phyloP scores from a whole-genome alignment of 2,113 vertebrate species.

The cat (Felis catus) region DNA sequence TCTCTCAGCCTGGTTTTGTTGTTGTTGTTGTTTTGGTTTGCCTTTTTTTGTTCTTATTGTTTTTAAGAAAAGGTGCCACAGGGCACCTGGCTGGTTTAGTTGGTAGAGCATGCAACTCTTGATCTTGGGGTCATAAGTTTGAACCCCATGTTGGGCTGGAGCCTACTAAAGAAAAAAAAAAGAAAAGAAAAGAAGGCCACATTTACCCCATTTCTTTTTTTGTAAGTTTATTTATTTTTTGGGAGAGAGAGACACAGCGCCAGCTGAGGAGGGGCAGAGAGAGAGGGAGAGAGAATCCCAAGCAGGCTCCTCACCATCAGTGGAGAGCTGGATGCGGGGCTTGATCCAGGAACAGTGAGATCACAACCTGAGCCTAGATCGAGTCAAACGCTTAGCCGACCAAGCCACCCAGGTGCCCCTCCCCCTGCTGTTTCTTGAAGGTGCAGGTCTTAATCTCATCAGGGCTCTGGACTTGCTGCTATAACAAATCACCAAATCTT shows the following conservation, averaged over 20 bases:
- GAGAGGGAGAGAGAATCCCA: too few species aligned
- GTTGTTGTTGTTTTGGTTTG: background rate
- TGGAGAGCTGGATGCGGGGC: too few species aligned
- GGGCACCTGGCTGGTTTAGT: background rate
- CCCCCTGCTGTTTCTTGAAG: background rate
- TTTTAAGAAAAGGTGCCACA: background rate
- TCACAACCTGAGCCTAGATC: too few species aligned
- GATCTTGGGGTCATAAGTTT: too few species aligned
- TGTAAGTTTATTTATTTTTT: too few species aligned
- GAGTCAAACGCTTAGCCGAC: too few species aligned
- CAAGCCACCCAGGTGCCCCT: too few species aligned
- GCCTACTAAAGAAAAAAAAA: background rate
- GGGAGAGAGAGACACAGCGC: too few species aligned
- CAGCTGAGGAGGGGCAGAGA: too few species aligned
- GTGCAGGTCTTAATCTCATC: background rate
- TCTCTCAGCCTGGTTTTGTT: background rate
- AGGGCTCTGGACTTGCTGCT: background rate
- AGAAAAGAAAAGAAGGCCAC: background rate
- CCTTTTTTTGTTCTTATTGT: background rate
- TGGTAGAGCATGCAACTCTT: background rate
- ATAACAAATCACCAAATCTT: slow-evolving; percentile 23
- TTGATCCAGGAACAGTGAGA: too few species aligned
- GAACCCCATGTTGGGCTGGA: background rate
- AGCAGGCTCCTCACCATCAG: too few species aligned
- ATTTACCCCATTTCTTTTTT: background rate